Percentiles rank a stretch among this genome's conserved stretches.
phyloP scores from a whole-genome alignment of 2,888 invertebrate genomes.

The Rhabditophanes sp. region DNA sequence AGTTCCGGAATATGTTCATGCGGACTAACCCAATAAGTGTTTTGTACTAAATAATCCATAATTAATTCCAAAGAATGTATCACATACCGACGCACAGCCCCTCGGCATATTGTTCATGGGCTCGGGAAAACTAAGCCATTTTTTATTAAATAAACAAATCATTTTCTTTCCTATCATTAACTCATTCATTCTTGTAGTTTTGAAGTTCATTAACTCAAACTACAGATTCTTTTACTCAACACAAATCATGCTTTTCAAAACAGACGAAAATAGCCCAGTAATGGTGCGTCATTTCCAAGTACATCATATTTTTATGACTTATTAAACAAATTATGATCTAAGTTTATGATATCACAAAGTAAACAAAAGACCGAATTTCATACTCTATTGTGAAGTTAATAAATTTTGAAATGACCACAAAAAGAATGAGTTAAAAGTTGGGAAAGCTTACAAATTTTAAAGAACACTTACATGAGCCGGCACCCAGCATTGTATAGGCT shows the following conservation, averaged over 20 bases:
- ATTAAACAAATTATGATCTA: too few species aligned
- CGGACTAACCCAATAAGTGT: slow-evolving; percentile 39
- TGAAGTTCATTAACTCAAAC: too few species aligned
- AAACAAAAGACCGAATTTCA: slow-evolving; percentile 3
- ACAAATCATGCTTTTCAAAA: too few species aligned
- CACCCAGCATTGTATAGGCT: slow-evolving; percentile 42
- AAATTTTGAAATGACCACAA: slow-evolving; percentile 4
- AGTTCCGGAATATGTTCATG: slow-evolving; percentile 25
- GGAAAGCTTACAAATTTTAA: slow-evolving; percentile 4
- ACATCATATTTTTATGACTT: too few species aligned
- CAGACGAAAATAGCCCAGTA: too few species aligned
- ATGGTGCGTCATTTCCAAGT: too few species aligned
- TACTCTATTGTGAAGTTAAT: neutral
- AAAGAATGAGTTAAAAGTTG: slow-evolving; percentile 4
- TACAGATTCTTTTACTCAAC: too few species aligned
- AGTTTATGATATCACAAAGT: slow-evolving; percentile 1
- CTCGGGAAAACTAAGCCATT: slow-evolving; percentile 31
- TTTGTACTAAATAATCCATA: slow-evolving; percentile 41
- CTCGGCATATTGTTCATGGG: slow-evolving; percentile 42
- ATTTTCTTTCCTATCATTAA: too few species aligned
- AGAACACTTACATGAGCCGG: slow-evolving; percentile 19
- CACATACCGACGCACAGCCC: too few species aligned
- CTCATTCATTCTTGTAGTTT: too few species aligned
- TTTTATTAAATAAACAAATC: too few species aligned
- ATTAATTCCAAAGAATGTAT: too few species aligned